Conservation (phyloP, 2,888 invertebrate genomes). For the Spilarctia lutea region DNA sequence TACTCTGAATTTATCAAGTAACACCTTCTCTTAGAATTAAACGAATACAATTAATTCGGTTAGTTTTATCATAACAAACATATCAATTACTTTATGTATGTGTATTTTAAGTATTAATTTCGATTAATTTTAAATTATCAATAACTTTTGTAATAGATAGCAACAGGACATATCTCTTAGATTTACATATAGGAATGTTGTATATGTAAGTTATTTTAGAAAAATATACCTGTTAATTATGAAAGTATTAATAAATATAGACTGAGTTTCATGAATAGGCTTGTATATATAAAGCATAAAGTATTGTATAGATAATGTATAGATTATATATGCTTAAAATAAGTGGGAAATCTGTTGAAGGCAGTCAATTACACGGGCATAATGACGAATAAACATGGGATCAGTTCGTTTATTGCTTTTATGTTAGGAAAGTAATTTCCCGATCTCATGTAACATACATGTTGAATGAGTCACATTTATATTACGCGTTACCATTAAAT, state of each 20-base stretch:
- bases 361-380: slow-evolving; percentile 55
- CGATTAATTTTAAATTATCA: slow-evolving; percentile 4
- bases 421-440: slow-evolving; percentile 46
- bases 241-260: slow-evolving; percentile 76
- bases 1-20: neutral
- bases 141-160: slow-evolving; percentile 32
- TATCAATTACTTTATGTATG: neutral
- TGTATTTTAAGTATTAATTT: neutral
- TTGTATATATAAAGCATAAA: slow-evolving; percentile 64
- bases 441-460: slow-evolving; percentile 31
- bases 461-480: slow-evolving; percentile 28
- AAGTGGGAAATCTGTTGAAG: slow-evolving; percentile 47
- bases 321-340: slow-evolving; percentile 51
- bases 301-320: slow-evolving; percentile 44
- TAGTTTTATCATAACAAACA: neutral
- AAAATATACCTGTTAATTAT: slow-evolving; percentile 44
- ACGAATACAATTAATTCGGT: neutral
- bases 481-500: slow-evolving; percentile 12
- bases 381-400: slow-evolving; percentile 37
- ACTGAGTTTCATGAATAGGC: slow-evolving; percentile 73
- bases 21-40: slow-evolving; percentile 12
- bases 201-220: slow-evolving; percentile 52
- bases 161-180: slow-evolving; percentile 61
- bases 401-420: slow-evolving; percentile 52
- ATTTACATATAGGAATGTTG: slow-evolving; percentile 47